phyloP scores from a whole-genome alignment of 2,113 vertebrate species.

The Tragelaphus buxtoni region DNA sequence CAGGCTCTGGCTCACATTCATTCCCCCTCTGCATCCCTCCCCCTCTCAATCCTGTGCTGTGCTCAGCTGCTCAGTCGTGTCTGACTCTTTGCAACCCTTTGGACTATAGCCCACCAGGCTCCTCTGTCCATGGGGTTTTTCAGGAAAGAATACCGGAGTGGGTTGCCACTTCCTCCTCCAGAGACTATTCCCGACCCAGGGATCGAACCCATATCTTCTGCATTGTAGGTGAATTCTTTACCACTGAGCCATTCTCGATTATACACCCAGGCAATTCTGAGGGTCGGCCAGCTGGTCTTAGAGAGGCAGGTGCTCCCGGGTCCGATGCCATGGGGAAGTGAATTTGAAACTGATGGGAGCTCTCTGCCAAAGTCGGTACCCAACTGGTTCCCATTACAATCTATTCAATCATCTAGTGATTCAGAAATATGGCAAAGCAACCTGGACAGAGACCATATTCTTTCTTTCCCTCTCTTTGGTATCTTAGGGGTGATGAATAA shows the following conservation, averaged over 20 bases:
- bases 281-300: neutral
- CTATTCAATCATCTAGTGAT: neutral
- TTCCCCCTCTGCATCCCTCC: neutral
- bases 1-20: too few relatives aligned
- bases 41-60: neutral
- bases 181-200: neutral
- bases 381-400: neutral
- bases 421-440: neutral
- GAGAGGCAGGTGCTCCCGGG: neutral
- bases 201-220: neutral
- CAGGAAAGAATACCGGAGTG: neutral
- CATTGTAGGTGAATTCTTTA: neutral
- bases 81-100: neutral
- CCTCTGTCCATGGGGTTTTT: neutral
- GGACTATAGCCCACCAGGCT: neutral
- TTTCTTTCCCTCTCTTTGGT: neutral
- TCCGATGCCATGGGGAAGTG: neutral
- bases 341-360: neutral
- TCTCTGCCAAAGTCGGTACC: neutral
- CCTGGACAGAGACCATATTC: neutral
- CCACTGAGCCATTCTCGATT: neutral
- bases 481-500: neutral
- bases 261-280: neutral
- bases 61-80: neutral
- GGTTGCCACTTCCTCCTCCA: neutral